phyloP scores from a whole-genome alignment of 2,797 vertebrate species.

The Labroides dimidiatus region DNA sequence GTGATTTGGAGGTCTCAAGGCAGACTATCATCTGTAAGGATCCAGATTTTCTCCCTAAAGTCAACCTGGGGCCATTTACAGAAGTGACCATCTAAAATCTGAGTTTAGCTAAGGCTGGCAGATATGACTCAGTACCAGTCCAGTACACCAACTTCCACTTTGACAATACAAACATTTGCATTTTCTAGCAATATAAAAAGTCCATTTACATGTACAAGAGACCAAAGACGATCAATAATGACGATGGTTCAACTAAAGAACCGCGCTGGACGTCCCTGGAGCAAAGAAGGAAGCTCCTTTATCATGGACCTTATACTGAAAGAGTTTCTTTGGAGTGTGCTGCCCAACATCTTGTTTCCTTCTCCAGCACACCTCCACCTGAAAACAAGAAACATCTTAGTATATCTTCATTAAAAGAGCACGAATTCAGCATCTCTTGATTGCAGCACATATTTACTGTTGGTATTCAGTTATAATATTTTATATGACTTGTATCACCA shows the following conservation, averaged over 20 bases:
- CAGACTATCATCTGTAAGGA: too few species aligned
- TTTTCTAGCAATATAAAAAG: neutral
- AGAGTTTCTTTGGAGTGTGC: slow-evolving; percentile 74
- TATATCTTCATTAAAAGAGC: too few species aligned
- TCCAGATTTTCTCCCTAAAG: too few species aligned
- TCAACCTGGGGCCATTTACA: too few species aligned
- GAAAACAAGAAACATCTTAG: slow-evolving; percentile 15
- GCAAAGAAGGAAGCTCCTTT: slow-evolving; percentile 92
- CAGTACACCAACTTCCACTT: neutral
- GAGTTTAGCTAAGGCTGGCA: too few species aligned
- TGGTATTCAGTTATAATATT: too few species aligned
- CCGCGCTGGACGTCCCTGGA: slow-evolving; percentile 89
- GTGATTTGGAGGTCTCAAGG: too few species aligned
- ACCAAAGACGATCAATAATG: neutral
- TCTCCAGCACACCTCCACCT: slow-evolving; percentile 90
- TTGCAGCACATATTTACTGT: too few species aligned
- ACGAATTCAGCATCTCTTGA: too few species aligned
- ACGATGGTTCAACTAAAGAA: slow-evolving; percentile 82
- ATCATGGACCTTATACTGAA: slow-evolving; percentile 96
- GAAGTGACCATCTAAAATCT: too few species aligned
- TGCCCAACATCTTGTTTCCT: slow-evolving; percentile 54
- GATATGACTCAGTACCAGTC: too few species aligned
- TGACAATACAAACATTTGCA: neutral
- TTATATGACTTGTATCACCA: too few species aligned
- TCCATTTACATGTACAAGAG: neutral